phyloP scores from a whole-genome alignment of 2,888 invertebrate genomes.

The Calameuta idolon region DNA sequence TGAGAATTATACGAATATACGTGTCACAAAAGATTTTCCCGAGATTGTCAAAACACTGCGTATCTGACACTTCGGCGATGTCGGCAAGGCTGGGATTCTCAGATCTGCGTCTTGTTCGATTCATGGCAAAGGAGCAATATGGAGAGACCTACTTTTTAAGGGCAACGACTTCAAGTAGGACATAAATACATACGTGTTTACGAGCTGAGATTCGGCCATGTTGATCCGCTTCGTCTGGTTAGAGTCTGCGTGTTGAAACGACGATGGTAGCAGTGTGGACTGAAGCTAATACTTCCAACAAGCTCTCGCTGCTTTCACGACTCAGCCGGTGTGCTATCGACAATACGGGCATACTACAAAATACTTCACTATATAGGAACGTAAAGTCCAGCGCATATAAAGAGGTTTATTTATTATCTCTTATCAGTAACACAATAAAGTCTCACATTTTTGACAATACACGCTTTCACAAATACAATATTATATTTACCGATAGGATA shows the following conservation, averaged over 20 bases:
- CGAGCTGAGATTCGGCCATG: constrained; percentile 31
- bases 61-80: not conserved
- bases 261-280: not conserved
- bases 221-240: constrained; percentile 19
- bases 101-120: not conserved
- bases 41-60: not conserved
- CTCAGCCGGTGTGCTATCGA: not conserved
- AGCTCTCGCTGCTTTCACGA: not conserved
- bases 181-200: constrained; percentile 34
- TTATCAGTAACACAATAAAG: not conserved
- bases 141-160: constrained; percentile 28
- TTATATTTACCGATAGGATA: not conserved
- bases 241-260: not conserved
- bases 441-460: not conserved
- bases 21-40: not conserved
- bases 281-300: not conserved
- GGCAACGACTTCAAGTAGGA: constrained; percentile 37
- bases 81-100: not conserved
- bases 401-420: not conserved
- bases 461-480: not conserved
- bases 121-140: not conserved
- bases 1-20: not conserved
- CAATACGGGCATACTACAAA: not conserved
- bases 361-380: not conserved
- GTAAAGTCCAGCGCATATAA: not conserved